Conservation (phyloP, 2,888 invertebrate genomes). For the Drosophila emarginata region DNA sequence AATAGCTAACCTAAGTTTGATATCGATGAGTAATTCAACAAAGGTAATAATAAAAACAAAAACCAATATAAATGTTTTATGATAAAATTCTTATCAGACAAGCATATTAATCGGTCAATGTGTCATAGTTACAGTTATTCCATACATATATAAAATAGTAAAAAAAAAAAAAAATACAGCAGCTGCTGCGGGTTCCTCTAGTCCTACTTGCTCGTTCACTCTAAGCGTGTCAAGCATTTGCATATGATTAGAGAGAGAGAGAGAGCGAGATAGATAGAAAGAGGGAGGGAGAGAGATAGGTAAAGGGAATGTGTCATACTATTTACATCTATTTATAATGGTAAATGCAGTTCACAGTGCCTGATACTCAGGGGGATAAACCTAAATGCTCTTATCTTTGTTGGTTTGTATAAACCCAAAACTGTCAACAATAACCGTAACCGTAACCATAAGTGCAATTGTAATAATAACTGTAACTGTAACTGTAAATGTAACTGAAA, state of each 20-base stretch:
- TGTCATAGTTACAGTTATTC: slow-evolving; percentile 1
- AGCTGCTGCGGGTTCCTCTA: not conserved
- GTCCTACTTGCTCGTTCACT: not conserved
- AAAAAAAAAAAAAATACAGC: not conserved
- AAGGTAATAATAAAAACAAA: not conserved
- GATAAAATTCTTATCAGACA: not conserved
- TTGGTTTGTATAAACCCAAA: not conserved
- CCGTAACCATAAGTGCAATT: not conserved
- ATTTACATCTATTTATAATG: no score
- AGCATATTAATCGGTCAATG: slow-evolving; percentile 30
- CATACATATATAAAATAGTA: not conserved
- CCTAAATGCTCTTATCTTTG: not conserved
- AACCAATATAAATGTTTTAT: slow-evolving; percentile 1
- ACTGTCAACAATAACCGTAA: not conserved
- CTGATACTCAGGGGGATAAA: not conserved
- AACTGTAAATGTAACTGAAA: not conserved
- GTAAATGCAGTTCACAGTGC: not conserved
- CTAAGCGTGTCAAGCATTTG: slow-evolving; percentile 42
- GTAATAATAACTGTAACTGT: not conserved
- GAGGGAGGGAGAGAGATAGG: not conserved
- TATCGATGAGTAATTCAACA: not conserved
- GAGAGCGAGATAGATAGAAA: slow-evolving; percentile 15
- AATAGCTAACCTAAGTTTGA: not conserved
- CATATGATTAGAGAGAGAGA: slow-evolving; percentile 44
- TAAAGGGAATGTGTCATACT: no score